A percentile compares a stretch with the other conserved stretches of the same genome.
Conservation (phyloP, 2,113 vertebrate species). For the Poecile atricapillus region DNA sequence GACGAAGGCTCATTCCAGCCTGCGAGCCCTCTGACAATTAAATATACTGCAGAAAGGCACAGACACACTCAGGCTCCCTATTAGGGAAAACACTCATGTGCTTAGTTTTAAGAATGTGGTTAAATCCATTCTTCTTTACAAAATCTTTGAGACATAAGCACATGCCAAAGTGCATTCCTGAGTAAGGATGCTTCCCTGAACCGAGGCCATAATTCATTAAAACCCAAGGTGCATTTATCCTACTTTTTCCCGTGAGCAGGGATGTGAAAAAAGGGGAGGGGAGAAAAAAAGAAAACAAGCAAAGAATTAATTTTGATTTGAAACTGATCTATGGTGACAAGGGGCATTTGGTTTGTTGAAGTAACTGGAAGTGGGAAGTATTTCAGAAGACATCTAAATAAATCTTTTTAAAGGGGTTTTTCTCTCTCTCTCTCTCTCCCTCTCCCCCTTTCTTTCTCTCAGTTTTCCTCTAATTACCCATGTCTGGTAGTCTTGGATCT, state of each 20-base stretch:
- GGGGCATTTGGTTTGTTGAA: slow-evolving; percentile 53
- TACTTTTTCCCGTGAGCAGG: not conserved
- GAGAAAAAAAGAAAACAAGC: slow-evolving; percentile 6
- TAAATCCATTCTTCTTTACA: slow-evolving; percentile 52
- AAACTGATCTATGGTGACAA: slow-evolving; percentile 55
- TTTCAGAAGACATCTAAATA: slow-evolving; percentile 64
- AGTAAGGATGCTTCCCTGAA: slow-evolving; percentile 62
- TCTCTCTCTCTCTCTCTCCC: not conserved
- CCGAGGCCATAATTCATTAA: slow-evolving; percentile 41
- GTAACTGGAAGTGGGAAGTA: slow-evolving; percentile 47
- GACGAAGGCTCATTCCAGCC: not conserved
- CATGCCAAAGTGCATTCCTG: slow-evolving; percentile 53
- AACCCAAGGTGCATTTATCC: slow-evolving; percentile 56
- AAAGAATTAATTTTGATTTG: slow-evolving; percentile 53
- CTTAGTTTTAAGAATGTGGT: slow-evolving; percentile 56
- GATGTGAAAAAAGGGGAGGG: not conserved
- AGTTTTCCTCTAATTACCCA: slow-evolving; percentile 61
- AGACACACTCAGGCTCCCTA: not conserved
- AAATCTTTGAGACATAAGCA: slow-evolving; percentile 48
- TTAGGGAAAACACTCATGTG: slow-evolving; percentile 43
- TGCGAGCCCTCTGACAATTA: not conserved
- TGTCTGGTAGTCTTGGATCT: slow-evolving; percentile 61
- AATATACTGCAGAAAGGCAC: slow-evolving; percentile 1
- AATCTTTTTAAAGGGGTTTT: slow-evolving; percentile 52
- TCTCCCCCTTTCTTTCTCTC: not conserved